A percentile compares a stretch with the other conserved stretches of the same genome.
phyloP scores from a whole-genome alignment of 2,797 vertebrate species.

The Myotis planiceps region DNA sequence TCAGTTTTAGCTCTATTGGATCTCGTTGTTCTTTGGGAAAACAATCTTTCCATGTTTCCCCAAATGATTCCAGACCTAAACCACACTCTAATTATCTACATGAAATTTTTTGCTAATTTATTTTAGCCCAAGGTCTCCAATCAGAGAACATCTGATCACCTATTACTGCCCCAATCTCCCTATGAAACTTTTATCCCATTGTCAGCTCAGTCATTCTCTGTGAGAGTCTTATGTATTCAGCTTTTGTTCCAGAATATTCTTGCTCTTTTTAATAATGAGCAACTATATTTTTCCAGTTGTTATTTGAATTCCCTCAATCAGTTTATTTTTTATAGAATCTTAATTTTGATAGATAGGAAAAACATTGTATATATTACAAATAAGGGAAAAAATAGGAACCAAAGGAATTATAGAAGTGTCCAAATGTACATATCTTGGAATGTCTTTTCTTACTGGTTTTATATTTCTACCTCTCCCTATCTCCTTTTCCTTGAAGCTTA shows the following conservation, averaged over 20 bases:
- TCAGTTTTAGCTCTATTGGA: neutral
- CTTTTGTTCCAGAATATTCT: neutral
- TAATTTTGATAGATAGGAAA: neutral
- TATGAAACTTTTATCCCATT: rapidly evolving
- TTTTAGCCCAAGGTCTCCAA: neutral
- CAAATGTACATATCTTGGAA: neutral
- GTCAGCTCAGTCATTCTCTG: neutral
- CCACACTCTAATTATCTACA: neutral
- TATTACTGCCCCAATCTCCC: neutral
- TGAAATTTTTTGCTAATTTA: neutral
- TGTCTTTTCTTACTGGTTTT: neutral
- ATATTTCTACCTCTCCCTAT: neutral
- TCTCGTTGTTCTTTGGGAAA: neutral
- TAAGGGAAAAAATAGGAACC: neutral
- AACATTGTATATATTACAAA: neutral
- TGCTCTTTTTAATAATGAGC: neutral
- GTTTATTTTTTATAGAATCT: neutral
- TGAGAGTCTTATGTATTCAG: neutral
- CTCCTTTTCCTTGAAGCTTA: neutral
- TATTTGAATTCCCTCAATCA: neutral
- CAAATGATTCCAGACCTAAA: neutral
- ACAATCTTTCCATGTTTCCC: neutral
- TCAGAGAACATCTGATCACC: neutral
- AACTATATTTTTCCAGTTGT: neutral
- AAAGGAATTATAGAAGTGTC: neutral